These are phyloP conservation scores for Oligia latruncula DNA, from an alignment of 2,888 invertebrate genomes.

Conservation along the genomic window DNA sequence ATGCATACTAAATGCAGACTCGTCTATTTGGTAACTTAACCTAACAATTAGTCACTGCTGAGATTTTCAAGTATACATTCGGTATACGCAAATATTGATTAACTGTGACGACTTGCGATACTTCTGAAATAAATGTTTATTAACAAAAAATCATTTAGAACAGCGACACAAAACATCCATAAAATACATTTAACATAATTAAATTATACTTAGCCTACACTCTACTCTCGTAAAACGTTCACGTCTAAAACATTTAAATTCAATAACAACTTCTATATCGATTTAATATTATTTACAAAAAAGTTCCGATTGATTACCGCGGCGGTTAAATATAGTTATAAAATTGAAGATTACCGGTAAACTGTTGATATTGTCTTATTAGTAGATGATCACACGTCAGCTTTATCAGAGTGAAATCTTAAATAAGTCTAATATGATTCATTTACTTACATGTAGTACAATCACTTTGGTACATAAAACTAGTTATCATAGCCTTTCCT, in stretches of 20 bases:
- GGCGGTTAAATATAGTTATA: slow-evolving; percentile 75
- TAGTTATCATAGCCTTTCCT: slow-evolving; percentile 79
- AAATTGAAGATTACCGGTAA: slow-evolving; percentile 77
- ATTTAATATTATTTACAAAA: slow-evolving; percentile 83
- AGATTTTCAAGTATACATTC: slow-evolving; percentile 71
- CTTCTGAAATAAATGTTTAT: slow-evolving; percentile 58
- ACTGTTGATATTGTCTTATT: slow-evolving; percentile 84
- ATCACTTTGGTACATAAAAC: slow-evolving; percentile 85
- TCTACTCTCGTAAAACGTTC: slow-evolving; percentile 80
- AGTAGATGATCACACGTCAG: slow-evolving; percentile 80
- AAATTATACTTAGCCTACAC: slow-evolving; percentile 73
- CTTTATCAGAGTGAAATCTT: slow-evolving; percentile 74
- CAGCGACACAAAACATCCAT: slow-evolving; percentile 73
- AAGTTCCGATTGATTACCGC: slow-evolving; percentile 61
- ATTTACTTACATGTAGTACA: slow-evolving; percentile 75
- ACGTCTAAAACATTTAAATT: slow-evolving; percentile 86
- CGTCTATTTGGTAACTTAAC: slow-evolving; percentile 84
- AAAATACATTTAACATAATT: slow-evolving; percentile 77
- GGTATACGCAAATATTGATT: slow-evolving; percentile 61
- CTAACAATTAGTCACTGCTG: slow-evolving; percentile 76
- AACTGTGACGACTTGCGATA: slow-evolving; percentile 46
- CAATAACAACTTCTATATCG: slow-evolving; percentile 83
- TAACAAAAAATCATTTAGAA: slow-evolving; percentile 74
- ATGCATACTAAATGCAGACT: slow-evolving; percentile 86
- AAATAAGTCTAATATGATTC: slow-evolving; percentile 68